Evolutionary conservation across 2,797 vertebrate species (phyloP).

Genomic region (Ctenopoma multispine): DNA sequence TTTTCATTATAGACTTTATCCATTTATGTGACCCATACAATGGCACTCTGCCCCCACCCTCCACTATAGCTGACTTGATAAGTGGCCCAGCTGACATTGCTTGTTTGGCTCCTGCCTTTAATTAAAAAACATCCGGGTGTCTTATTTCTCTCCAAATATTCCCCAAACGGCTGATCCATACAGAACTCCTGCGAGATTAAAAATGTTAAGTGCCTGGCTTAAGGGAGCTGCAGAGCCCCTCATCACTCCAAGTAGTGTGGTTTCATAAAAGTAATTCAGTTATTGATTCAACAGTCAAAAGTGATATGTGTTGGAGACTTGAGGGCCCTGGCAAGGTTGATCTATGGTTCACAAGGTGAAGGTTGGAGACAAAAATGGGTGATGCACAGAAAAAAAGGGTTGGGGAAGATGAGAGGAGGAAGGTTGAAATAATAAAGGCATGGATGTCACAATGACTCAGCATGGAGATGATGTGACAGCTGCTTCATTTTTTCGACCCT

Average conservation of each 20-base stretch:
- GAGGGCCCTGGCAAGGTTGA: slow-evolving; percentile 59
- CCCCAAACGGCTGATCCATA: slow-evolving; percentile 63
- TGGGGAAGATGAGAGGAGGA: background rate
- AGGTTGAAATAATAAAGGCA: slow-evolving; percentile 48
- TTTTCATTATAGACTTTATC: slow-evolving; percentile 13
- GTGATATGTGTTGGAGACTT: slow-evolving; percentile 72
- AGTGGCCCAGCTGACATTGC: slow-evolving; percentile 62
- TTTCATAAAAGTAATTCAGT: slow-evolving; percentile 79
- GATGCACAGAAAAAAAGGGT: slow-evolving; percentile 12
- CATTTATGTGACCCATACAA: slow-evolving; percentile 29
- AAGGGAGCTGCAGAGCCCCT: slow-evolving; percentile 53
- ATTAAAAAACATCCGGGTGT: slow-evolving; percentile 71
- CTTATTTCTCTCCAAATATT: slow-evolving; percentile 36
- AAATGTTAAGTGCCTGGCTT: slow-evolving; percentile 78
- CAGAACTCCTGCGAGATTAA: slow-evolving; percentile 71
- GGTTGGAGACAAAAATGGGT: slow-evolving; percentile 44
- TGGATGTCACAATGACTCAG: slow-evolving; percentile 6
- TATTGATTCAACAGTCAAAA: slow-evolving; percentile 79
- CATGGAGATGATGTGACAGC: slow-evolving; percentile 28
- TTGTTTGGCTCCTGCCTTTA: slow-evolving; percentile 67
- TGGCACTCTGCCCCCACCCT: background rate
- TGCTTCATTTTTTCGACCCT: slow-evolving; percentile 18
- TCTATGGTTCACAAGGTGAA: slow-evolving; percentile 51
- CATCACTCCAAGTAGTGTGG: slow-evolving; percentile 72
- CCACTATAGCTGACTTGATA: slow-evolving; percentile 58